phyloP scores from a whole-genome alignment of 1,140 invertebrate genomes.

The Ooceraea biroi region DNA sequence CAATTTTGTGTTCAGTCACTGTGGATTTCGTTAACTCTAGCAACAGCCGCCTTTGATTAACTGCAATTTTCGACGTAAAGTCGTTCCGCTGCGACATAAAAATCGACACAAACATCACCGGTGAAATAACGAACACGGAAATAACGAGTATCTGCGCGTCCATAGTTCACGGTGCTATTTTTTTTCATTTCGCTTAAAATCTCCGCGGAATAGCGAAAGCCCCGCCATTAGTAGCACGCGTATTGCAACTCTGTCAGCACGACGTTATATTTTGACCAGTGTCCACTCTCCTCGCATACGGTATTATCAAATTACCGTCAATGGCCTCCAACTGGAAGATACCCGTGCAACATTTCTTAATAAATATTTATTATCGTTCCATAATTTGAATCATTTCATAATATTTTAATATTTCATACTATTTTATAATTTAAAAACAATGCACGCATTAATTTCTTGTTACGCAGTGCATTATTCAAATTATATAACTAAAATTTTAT shows the following conservation, averaged over 20 bases:
- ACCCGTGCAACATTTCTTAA: conserved; percentile 2
- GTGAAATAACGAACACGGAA: conserved; percentile 22
- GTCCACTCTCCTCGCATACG: background rate
- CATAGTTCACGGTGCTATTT: background rate
- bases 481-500: conserved; percentile 40
- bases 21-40: conserved; percentile 33
- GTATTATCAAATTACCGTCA: conserved; percentile 42
- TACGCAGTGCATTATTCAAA: background rate
- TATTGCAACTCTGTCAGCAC: background rate
- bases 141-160: conserved; percentile 43
- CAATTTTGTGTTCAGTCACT: conserved; percentile 21
- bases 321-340: background rate
- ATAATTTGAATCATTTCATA: background rate
- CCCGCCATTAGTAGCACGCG: background rate
- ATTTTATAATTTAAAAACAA: conserved; percentile 2
- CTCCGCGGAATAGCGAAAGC: background rate
- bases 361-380: conserved; percentile 33
- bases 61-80: conserved; percentile 36
- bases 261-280: conserved; percentile 26
- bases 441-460: background rate
- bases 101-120: background rate
- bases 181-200: conserved; percentile 18
- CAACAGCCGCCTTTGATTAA: conserved; percentile 26
- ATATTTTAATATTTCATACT: no score
- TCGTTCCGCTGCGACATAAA: conserved; percentile 8